These are phyloP conservation scores for Hippocampus abdominalis DNA, from an alignment of 2,113 vertebrate genomes.

Conservation along the genomic window DNA sequence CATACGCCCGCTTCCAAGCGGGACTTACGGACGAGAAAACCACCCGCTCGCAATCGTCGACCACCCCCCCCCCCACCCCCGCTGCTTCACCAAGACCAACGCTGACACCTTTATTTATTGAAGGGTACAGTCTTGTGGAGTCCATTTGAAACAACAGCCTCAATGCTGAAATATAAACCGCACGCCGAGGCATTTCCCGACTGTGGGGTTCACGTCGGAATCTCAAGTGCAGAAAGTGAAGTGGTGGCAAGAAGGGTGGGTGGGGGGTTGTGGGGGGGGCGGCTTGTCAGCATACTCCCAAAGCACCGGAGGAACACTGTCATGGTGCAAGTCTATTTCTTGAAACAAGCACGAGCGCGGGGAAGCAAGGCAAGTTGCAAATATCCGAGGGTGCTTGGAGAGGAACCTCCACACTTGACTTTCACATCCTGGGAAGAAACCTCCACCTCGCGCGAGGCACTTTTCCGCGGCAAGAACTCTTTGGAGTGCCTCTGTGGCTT, in stretches of 20 bases:
- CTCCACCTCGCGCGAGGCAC: neutral
- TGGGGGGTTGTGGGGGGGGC: neutral
- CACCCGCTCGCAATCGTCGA: neutral
- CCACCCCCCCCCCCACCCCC: too few relatives aligned
- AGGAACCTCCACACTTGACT: neutral
- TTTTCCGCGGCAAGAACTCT: neutral
- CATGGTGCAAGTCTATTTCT: neutral
- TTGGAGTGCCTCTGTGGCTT: too few relatives aligned
- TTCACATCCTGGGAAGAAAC: neutral
- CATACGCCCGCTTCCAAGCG: slow-evolving; percentile 1
- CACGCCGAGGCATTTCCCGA: neutral
- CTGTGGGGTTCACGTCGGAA: neutral
- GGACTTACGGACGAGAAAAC: neutral
- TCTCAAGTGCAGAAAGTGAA: neutral
- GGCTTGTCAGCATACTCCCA: neutral
- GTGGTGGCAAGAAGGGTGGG: neutral
- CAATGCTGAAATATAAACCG: neutral
- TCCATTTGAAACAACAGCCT: neutral
- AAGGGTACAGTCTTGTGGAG: neutral
- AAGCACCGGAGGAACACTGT: neutral
- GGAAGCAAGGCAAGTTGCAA: neutral
- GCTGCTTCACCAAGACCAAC: neutral
- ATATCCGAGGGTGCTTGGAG: neutral
- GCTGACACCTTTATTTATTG: slow-evolving; percentile 1
- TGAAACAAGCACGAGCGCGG: neutral